Conservation (phyloP, 2,797 vertebrate genomes). For the Pterois miles region DNA sequence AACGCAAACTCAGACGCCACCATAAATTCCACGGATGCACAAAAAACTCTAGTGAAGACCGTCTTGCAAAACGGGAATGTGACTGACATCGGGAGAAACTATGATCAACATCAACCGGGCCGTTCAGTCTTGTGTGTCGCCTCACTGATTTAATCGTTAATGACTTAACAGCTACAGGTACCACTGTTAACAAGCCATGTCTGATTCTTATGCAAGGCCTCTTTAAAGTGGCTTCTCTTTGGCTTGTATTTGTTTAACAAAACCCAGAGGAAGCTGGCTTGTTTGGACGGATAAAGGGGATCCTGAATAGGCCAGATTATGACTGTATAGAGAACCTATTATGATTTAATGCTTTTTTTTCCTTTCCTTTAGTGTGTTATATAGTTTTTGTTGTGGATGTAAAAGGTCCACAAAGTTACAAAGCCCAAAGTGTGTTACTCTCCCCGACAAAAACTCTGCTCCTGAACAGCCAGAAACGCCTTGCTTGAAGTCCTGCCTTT, state of each 20-base stretch:
- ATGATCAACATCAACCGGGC: too few species aligned
- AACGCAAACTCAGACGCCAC: too few species aligned
- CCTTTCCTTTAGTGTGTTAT: neutral
- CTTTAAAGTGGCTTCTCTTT: constrained; percentile 5
- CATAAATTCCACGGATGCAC: too few species aligned
- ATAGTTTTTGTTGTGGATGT: neutral
- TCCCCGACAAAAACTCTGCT: neutral
- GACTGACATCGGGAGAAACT: too few species aligned
- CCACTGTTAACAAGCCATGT: too few species aligned
- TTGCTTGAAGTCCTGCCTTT: neutral
- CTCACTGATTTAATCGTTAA: too few species aligned
- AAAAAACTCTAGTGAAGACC: too few species aligned
- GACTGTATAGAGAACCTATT: neutral
- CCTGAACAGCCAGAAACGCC: neutral
- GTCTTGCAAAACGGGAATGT: too few species aligned
- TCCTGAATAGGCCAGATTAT: constrained; percentile 9
- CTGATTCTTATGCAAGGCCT: too few species aligned
- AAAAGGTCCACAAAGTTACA: too few species aligned
- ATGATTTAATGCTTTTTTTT: neutral
- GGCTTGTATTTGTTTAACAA: constrained; percentile 10
- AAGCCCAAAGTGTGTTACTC: neutral
- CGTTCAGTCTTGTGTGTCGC: too few species aligned
- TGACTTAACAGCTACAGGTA: too few species aligned
- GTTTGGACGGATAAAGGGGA: neutral
- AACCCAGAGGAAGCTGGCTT: constrained; percentile 7